Percentiles rank a stretch among this genome's conserved stretches.
Conservation (phyloP, 2,797 vertebrate genomes). For the Varecia variegata region DNA sequence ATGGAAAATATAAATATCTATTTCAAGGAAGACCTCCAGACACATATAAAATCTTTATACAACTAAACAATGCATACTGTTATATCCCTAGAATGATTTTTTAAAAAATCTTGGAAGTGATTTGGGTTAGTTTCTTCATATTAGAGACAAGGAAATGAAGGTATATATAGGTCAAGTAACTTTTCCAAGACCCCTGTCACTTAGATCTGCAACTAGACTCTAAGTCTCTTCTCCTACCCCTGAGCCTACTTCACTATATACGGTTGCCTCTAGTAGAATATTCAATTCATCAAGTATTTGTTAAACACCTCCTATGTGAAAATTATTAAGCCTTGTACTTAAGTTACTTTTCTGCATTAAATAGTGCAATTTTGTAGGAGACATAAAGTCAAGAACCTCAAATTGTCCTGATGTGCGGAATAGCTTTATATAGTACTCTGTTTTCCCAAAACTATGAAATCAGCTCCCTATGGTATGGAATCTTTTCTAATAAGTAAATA, state of each 20-base stretch:
- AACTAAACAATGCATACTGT: not conserved
- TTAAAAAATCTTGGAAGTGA: not conserved
- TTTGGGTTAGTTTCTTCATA: not conserved
- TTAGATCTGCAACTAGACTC: not conserved
- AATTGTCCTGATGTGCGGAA: not conserved
- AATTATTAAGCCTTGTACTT: not conserved
- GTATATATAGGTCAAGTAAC: not conserved
- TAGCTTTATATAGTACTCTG: not conserved
- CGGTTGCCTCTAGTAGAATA: not conserved
- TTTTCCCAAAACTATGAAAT: not conserved
- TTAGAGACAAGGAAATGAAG: not conserved
- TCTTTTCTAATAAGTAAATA: not conserved
- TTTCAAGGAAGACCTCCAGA: not conserved
- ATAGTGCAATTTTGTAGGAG: not conserved
- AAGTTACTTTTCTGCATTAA: conserved; percentile 2
- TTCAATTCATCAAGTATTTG: not conserved
- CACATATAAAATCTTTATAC: not conserved
- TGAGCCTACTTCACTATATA: not conserved
- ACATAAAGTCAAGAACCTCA: not conserved
- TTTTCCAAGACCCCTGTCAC: not conserved
- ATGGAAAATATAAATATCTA: not conserved
- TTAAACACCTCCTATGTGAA: not conserved
- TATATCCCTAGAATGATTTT: not conserved
- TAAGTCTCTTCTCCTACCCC: not conserved
- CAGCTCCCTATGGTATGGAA: not conserved